Evolutionary conservation across 2,797 vertebrate genomes (phyloP).

Genomic region (Taeniopygia guttata): DNA sequence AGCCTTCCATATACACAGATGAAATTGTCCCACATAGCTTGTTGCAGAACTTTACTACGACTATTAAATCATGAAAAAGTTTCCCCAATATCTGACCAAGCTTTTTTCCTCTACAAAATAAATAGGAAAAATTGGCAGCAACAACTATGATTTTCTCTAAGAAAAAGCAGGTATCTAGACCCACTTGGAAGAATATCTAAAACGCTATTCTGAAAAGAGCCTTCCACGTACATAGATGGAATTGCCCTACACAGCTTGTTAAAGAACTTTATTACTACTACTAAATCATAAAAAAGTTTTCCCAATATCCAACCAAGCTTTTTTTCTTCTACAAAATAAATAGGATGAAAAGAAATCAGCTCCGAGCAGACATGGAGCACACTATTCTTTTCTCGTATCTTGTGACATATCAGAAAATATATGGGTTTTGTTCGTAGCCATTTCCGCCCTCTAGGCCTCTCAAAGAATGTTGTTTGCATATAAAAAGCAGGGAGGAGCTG

Average conservation of each 20-base stretch:
- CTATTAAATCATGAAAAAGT: background rate
- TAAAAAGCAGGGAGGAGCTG: constrained; percentile 41
- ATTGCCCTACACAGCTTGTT: background rate
- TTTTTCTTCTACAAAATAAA: background rate
- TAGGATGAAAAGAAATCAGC: background rate
- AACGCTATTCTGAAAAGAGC: background rate
- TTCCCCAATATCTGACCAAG: background rate
- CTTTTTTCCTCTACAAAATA: background rate
- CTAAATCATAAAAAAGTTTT: background rate
- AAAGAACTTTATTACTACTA: background rate
- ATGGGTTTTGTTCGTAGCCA: background rate
- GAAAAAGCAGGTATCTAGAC: background rate
- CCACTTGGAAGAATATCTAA: background rate
- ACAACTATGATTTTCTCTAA: background rate
- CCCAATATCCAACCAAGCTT: background rate
- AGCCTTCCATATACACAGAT: background rate
- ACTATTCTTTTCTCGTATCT: constrained; percentile 22
- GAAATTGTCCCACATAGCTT: background rate
- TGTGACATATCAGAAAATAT: constrained; percentile 23
- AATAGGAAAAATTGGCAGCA: background rate
- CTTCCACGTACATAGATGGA: background rate
- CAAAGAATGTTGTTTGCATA: constrained; percentile 39
- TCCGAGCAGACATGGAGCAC: background rate
- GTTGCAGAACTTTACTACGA: background rate
- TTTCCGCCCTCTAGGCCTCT: constrained; percentile 13